A percentile compares a stretch with the other conserved stretches of the same genome.
phyloP scores from a whole-genome alignment of 1,140 invertebrate genomes.

The Gryon sp. region DNA sequence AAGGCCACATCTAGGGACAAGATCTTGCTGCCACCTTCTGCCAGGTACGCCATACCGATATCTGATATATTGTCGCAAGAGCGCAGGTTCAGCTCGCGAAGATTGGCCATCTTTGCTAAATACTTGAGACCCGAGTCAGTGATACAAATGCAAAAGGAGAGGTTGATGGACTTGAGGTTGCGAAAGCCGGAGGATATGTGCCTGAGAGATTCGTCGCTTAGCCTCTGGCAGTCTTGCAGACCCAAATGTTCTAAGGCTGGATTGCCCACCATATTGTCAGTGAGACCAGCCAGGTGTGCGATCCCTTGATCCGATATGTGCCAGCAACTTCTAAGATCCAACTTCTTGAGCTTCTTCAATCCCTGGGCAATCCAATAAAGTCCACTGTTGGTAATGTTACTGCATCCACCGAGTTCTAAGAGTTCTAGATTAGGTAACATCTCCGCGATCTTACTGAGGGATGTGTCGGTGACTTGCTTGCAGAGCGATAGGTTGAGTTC shows the following conservation, averaged over 20 bases:
- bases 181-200: conserved; percentile 90
- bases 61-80: conserved; percentile 97
- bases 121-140: conserved; percentile 95
- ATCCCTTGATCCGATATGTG: conserved; percentile 94
- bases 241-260: conserved; percentile 90
- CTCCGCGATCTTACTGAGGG: conserved; percentile 90
- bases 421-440: conserved; percentile 92
- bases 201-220: conserved; percentile 93
- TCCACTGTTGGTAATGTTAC: conserved; percentile 92
- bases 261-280: conserved; percentile 83
- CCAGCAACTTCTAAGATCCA: conserved; percentile 95
- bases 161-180: conserved; percentile 91
- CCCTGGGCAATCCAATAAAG: conserved; percentile 92
- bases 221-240: conserved; percentile 95
- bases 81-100: conserved; percentile 93
- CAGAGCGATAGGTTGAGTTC: conserved; percentile 93
- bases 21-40: conserved; percentile 90
- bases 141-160: conserved; percentile 96
- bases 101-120: conserved; percentile 89
- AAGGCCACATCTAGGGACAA: conserved; percentile 94
- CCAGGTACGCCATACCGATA: conserved; percentile 93
- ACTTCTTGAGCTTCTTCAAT: conserved; percentile 87
- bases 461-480: conserved; percentile 95
- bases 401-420: conserved; percentile 93
- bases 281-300: conserved; percentile 89